Base-by-base conservation (phyloP, 2,113 vertebrate species). In the Lepisosteus oculatus region DNA sequence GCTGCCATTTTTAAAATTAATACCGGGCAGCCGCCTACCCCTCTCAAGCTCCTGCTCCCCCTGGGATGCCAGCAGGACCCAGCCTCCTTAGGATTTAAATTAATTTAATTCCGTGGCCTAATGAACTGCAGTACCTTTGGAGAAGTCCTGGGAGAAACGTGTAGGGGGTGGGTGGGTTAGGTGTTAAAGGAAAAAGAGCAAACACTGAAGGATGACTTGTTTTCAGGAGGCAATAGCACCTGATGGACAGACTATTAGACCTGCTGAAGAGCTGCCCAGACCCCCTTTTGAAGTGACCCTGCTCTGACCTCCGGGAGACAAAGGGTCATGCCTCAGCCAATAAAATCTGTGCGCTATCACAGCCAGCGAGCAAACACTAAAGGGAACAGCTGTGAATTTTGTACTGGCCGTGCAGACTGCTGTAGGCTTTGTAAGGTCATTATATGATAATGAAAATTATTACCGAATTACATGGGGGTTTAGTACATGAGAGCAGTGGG, bases 391-490 rank as follows among this genome's bases (percentile, higher is more conserved):
- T 96, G 94, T 78, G 85, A 80, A 80, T 91, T 93, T 91, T 88
- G 90, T 92, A 86, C 87, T 83, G 90, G 84, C 87, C 83, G 74
- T 84, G 87, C 89, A 89, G 85, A 93, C 92, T 89, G 90, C 86
- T 89, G 86, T 86, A 90, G 91, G 84, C 90, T 93, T 94, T 93
- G 91, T 93, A 88, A 94, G 94, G 94, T 97, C 95, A 95, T 93
- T 94, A 93, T 95, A 94, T 92, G 93, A 95, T 96, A 97, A 98
- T 97, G 94, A 97, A 97, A 96, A 96, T 96, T 94, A 96, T 95
- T 94, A 95, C 93, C 93, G 94, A 97, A 98, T 97, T 94, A 97
- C 96, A 96, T 92, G 94, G 94, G 94, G 94, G 92, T 95, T 96
- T 94, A 93, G 96, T 84, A 94, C 94, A 93, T 90, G 90, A 90